Evolutionary conservation across 2,888 invertebrate genomes (phyloP), one percentile per base, ranked within the genome.

Genomic region (Dermolepida albohirtum): DNA sequence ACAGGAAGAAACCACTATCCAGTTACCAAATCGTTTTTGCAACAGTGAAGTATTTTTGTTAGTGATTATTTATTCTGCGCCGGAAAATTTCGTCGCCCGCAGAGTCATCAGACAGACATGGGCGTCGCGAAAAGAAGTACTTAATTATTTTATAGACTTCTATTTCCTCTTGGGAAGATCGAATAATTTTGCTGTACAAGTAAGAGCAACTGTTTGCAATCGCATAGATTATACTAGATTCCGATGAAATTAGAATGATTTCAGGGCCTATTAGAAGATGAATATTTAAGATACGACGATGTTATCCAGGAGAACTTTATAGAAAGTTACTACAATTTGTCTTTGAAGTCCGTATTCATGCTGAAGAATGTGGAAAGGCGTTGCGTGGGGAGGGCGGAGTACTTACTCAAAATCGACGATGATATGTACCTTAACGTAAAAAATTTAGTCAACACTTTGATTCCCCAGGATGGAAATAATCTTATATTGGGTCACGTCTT

Each of bases 271-370:
- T 87, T 94, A 17, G 85, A 87, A 47, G 87, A 88, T 41, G 94
- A 95, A 79, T 88, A 87, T 16, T 84, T 87, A 1, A 85, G 84
- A 63, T 90, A 89, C 77, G 89, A 90, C 16, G 95, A 95, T 80
- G 87, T 95, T 10, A 90, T 95, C 55, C 93, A 95, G 81, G 94
- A 94, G 79, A 89, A 88, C 49, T 95, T 95, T 79, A 81, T 90
- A 41, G 95, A 95, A 80, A 90, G 92, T 0, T 95, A 95, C 79
- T 92, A 94, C 80, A 95, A 95, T 86, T 85, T 95, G 72, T 95
- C 95, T 0, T 78, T 95, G 29, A 95, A 95, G 80, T 92, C 94
- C 49, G 89, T 94, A 10, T 90, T 93, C 89, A 89, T 94, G 86
- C 80, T 95, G 67, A 95, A 95, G 79, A 92, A 94, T 90, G 89